These are phyloP conservation scores for Epiblema foenella DNA, from an alignment of 2,888 invertebrate genomes.

Conservation along the genomic window DNA sequence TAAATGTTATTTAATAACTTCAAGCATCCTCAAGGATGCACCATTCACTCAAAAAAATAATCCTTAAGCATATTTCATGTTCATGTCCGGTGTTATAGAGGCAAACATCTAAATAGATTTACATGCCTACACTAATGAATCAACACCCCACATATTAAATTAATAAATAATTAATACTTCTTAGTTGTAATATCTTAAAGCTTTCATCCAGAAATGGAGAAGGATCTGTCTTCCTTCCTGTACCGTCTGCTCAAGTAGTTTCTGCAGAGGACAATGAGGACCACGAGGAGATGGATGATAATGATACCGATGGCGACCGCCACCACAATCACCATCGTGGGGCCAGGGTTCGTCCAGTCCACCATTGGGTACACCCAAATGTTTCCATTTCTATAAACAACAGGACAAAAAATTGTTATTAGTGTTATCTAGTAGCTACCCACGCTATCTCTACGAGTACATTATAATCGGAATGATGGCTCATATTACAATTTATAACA, in stretches of 20 bases:
- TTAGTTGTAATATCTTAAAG: not conserved
- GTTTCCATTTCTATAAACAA: slow-evolving; percentile 82
- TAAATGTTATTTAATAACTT: too few species aligned
- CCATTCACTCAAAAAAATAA: too few species aligned
- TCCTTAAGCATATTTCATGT: too few species aligned
- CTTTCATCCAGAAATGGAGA: slow-evolving; percentile 53
- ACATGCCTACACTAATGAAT: too few species aligned
- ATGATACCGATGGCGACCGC: slow-evolving; percentile 85
- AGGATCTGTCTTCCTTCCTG: slow-evolving; percentile 51
- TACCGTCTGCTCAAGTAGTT: slow-evolving; percentile 60
- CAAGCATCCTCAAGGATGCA: too few species aligned
- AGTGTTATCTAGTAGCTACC: not conserved
- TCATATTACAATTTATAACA: too few species aligned
- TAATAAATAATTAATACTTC: not conserved
- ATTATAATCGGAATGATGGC: too few species aligned
- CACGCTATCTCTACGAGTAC: too few species aligned
- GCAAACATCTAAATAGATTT: too few species aligned
- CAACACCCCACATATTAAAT: not conserved
- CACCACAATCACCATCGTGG: slow-evolving; percentile 83
- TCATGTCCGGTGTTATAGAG: too few species aligned
- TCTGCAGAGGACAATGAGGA: slow-evolving; percentile 80
- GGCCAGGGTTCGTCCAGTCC: slow-evolving; percentile 89
- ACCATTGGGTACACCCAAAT: slow-evolving; percentile 90
- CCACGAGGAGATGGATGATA: slow-evolving; percentile 85
- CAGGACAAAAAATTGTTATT: not conserved